Evolutionary conservation across 2,797 vertebrate species (phyloP), one percentile per base, ranked within the genome.

Genomic region (Hydrolagus colliei): DNA sequence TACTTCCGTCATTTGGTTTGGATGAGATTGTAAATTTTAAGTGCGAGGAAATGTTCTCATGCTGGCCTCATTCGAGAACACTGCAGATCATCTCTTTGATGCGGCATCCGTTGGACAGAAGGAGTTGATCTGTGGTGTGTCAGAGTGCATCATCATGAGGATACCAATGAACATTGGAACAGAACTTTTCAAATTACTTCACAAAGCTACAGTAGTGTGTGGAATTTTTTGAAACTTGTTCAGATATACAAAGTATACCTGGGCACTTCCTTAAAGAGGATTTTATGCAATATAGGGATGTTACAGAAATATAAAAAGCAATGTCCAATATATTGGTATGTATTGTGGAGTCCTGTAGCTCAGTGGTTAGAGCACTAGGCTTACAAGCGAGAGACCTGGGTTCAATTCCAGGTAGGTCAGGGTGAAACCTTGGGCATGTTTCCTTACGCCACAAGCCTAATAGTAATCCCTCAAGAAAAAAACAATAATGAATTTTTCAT

Each of bases 81-180:
- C 98, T 0, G 98, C 98, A 0, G 97, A 99, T 90, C 98, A 99
- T 86, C 96, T 99, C 61, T 99, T 99, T 9, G 98, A 99, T 0
- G 98, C 98, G 0, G 97, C 98, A 4, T 99, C 99, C 91, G 99
- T 99, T 0, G 98, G 98, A 20, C 98, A 99, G 86, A 98, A 98
- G 89, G 98, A 99, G 92, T 97, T 97, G 0, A 97, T 99, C 87
- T 99, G 98, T 11, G 98, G 97, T 73, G 98, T 99, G 80, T 99
- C 97, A 0, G 98, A 99, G 88, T 98, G 97, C 88, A 99, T 99
- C 91, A 99, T 99, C 86, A 99, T 98, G 98, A 98, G 98, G 32
- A 99, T 99, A 86, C 98, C 98, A 0, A 99, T 99, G 98, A 99
- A 97, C 89, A 98, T 99, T 2, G 98, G 98, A 87, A 99, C 98